Evolutionary conservation across 30 jellyfish, hydroid and myxozoan species (phyloP).

Genomic region (Cassiopea andromeda): DNA sequence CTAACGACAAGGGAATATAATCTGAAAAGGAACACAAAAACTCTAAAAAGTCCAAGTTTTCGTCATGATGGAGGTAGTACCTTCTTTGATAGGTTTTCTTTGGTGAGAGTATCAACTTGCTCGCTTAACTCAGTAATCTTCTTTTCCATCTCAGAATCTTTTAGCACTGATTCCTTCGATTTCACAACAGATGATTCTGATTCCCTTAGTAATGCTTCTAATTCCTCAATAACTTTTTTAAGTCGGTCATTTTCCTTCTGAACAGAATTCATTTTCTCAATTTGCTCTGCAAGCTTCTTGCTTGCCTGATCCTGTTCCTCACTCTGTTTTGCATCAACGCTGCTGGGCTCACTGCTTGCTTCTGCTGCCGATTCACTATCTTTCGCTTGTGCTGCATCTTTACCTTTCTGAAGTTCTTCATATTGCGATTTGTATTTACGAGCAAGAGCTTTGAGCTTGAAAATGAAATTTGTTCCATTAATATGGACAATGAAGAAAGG

Average conservation of each 20-base stretch:
- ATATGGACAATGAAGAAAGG: too few relatives aligned
- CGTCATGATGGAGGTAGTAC: too few relatives aligned
- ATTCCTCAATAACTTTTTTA: constrained; percentile 23
- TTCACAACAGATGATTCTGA: constrained; percentile 23
- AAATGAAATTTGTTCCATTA: too few relatives aligned
- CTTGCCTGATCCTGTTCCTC: constrained; percentile 54
- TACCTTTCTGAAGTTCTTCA: constrained; percentile 72
- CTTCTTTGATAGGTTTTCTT: constrained; percentile 25
- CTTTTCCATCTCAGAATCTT: constrained; percentile 16
- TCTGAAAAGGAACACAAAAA: too few relatives aligned
- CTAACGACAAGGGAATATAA: too few relatives aligned
- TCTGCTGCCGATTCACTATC: constrained; percentile 24
- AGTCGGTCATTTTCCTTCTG: constrained; percentile 24
- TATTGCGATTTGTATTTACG: constrained; percentile 79
- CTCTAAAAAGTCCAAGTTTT: too few relatives aligned
- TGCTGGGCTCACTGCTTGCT: constrained; percentile 9
- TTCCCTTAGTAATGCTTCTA: constrained; percentile 33
- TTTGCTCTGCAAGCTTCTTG: constrained; percentile 43
- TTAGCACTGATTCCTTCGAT: constrained; percentile 18
- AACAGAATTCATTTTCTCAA: not conserved
- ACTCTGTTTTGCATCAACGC: constrained; percentile 12
- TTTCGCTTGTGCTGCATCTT: constrained; percentile 46
- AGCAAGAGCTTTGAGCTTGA: constrained; percentile 82
- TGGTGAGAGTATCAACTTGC: constrained; percentile 56
- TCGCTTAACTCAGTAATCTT: constrained; percentile 38